Conservation (phyloP, 1,140 invertebrate genomes). For the Drosophila gunungcola region DNA sequence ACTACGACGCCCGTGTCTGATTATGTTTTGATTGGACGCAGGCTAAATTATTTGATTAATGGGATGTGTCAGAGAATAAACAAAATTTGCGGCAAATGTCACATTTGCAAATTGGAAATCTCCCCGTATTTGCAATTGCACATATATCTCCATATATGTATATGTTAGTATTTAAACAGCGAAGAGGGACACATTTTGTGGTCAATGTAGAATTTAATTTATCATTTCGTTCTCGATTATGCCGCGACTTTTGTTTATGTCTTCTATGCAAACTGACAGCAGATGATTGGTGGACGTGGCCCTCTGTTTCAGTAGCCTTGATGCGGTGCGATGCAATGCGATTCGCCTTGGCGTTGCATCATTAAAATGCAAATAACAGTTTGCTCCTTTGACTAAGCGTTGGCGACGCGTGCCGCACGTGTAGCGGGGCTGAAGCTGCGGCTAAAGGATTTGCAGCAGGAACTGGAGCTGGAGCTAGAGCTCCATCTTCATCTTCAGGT, state of each 20-base stretch:
- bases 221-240: slow-evolving; percentile 27
- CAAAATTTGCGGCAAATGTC: slow-evolving; percentile 22
- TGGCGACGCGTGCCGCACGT: slow-evolving; percentile 19
- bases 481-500: slow-evolving; percentile 9
- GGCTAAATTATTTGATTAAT: slow-evolving; percentile 50
- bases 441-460: neutral
- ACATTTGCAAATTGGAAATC: slow-evolving; percentile 39
- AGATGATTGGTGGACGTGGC: slow-evolving; percentile 29
- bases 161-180: slow-evolving; percentile 1
- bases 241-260: slow-evolving; percentile 27
- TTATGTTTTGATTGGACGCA: slow-evolving; percentile 33
- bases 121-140: slow-evolving; percentile 15
- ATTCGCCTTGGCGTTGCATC: slow-evolving; percentile 39
- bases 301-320: neutral
- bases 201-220: slow-evolving; percentile 46
- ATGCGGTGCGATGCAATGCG: neutral
- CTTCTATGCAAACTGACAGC: slow-evolving; percentile 5
- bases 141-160: slow-evolving; percentile 12
- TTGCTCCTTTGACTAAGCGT: slow-evolving; percentile 23
- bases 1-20: neutral
- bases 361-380: slow-evolving; percentile 70
- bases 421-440: neutral
- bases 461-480: too few relatives aligned
- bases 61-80: slow-evolving; percentile 11
- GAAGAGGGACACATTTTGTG: slow-evolving; percentile 20